These are phyloP conservation scores for Trachops cirrhosus DNA, from an alignment of 2,797 vertebrate genomes.

Conservation along the genomic window DNA sequence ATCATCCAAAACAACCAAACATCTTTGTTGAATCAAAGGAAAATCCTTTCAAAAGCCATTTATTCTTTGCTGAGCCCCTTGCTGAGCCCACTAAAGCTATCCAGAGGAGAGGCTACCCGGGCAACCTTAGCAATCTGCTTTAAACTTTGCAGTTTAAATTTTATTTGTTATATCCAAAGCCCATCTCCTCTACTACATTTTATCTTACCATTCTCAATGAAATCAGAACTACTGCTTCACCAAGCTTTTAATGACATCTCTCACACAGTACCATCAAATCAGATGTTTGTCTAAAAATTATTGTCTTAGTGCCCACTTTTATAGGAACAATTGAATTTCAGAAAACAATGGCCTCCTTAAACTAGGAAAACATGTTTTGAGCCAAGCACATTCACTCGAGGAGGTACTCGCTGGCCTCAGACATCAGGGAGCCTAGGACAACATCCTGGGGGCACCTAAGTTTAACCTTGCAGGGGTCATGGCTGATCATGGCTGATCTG, in stretches of 20 bases:
- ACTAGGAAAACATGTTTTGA: neutral
- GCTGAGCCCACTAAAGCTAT: neutral
- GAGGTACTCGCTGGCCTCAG: neutral
- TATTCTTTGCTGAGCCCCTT: neutral
- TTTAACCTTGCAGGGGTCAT: neutral
- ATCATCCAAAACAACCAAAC: neutral
- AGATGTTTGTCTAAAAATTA: neutral
- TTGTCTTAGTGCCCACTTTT: neutral
- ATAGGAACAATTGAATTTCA: neutral
- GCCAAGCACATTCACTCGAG: neutral
- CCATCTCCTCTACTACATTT: neutral
- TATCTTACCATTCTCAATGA: neutral
- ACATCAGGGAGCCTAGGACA: neutral
- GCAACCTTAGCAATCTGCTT: neutral
- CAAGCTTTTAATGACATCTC: neutral
- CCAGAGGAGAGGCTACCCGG: neutral
- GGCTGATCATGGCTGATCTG: neutral
- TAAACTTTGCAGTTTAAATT: neutral
- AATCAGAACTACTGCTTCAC: neutral
- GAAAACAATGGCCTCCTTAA: neutral
- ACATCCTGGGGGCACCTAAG: neutral
- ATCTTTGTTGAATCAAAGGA: neutral
- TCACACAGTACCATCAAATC: neutral
- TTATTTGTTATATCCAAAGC: neutral
- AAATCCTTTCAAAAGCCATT: neutral